These are phyloP conservation scores for Cosmorhoe ocellata DNA, from an alignment of 2,888 invertebrate genomes.

Conservation along the genomic window DNA sequence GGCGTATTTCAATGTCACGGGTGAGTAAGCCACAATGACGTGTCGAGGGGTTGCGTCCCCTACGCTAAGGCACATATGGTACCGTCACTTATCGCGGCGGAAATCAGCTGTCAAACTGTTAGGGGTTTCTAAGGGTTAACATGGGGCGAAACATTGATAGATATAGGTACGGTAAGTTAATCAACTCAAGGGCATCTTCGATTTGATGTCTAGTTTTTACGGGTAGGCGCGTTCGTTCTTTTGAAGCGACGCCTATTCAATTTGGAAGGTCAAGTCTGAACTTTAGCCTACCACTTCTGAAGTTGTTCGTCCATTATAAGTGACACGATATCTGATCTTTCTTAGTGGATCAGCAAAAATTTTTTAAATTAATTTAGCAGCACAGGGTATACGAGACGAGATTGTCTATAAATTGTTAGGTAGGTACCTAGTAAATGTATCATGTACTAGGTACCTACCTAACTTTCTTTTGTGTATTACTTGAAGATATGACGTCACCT, in stretches of 20 bases:
- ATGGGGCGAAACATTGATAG: slow-evolving; percentile 20
- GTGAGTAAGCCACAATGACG: slow-evolving; percentile 32
- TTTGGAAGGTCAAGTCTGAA: not conserved
- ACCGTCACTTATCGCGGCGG: slow-evolving; percentile 57
- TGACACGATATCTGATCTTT: no score
- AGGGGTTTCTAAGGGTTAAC: slow-evolving; percentile 52
- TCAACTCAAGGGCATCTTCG: no score
- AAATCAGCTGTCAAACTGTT: slow-evolving; percentile 70
- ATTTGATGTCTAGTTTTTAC: not conserved
- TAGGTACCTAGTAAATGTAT: no score
- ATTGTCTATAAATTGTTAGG: no score
- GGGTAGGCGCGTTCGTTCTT: no score
- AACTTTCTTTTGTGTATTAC: no score
- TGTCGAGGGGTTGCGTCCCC: slow-evolving; percentile 35
- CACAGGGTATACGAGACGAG: no score
- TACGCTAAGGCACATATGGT: slow-evolving; percentile 55
- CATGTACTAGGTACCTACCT: no score
- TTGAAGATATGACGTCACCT: not conserved
- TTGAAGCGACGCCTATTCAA: not conserved
- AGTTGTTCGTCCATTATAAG: no score
- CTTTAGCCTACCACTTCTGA: no score
- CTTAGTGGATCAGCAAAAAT: no score
- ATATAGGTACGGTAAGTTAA: slow-evolving; percentile 18
- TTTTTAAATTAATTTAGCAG: no score
- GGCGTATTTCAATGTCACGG: slow-evolving; percentile 28